Evolutionary conservation across 2,797 vertebrate species (phyloP), one percentile per base, ranked within the genome.

Genomic region (Cirrhinus mrigala): DNA sequence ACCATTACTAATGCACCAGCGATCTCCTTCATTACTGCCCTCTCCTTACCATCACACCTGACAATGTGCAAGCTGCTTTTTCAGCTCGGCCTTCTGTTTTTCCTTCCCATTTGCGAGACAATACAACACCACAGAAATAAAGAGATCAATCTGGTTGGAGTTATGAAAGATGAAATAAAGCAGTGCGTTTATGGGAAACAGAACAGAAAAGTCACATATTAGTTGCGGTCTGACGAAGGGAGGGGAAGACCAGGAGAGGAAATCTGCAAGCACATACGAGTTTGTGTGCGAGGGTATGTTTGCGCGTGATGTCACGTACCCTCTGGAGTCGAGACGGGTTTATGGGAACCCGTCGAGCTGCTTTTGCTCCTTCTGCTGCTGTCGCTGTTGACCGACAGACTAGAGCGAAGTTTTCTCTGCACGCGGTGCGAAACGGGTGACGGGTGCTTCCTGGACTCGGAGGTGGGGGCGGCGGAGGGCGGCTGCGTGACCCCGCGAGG

Each of bases 401-500:
- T 99, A 90, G 98, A 98, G 89, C 97, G 96, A 87, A 99, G 93
- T 91, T 99, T 99, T 87, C 93, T 94, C 90, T 99, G 97, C 96
- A 99, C 94, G 92, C 97, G 97, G 92, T 98, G 96, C 12, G 98
- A 97, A 91, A 98, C 97, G 0, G 96, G 96, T 74, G 96, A 93
- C 0, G 95, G 94, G 88, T 96, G 94, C 89, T 93, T 97, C 92
- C 90, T 94, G 85, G 91, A 95, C 85, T 97, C 94, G 73, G 92
- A 87, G 33, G 88, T 88, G 91, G 66, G 85, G 68, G 0, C 91
- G 96, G 89, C 94, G 84, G 77, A 97, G 92, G 0, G 90, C 92
- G 90, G 92, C 91, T 87, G 79, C 3, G 92, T 94, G 91, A 93
- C 79, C 82, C 94, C 89, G 0, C 88, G 93, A 90, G 93, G 95